These are phyloP conservation scores for Pituophis catenifer DNA, from an alignment of 2,113 vertebrate genomes.

Conservation along the genomic window DNA sequence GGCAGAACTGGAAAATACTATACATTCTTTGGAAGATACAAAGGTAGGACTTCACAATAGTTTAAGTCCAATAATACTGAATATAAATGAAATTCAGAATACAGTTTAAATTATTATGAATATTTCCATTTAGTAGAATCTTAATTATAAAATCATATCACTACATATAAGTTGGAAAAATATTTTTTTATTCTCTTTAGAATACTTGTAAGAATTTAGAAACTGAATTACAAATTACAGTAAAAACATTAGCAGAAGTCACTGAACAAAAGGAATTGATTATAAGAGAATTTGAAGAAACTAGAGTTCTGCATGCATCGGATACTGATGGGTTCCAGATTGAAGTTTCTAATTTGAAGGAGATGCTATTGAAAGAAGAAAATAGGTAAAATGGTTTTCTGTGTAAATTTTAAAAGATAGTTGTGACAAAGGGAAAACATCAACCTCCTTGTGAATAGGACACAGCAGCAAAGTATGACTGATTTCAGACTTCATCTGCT, in stretches of 20 bases:
- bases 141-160: conserved; percentile 11
- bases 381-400: conserved; percentile 70
- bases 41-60: conserved; percentile 69
- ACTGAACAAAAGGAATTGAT: conserved; percentile 75
- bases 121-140: neutral
- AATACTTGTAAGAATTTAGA: conserved; percentile 64
- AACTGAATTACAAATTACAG: conserved; percentile 68
- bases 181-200: conserved; percentile 63
- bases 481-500: neutral
- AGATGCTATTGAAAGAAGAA: conserved; percentile 71
- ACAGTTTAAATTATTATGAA: conserved; percentile 27
- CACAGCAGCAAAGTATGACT: neutral
- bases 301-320: conserved; percentile 68
- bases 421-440: neutral
- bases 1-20: conserved; percentile 73
- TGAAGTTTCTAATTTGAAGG: conserved; percentile 68
- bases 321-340: conserved; percentile 69
- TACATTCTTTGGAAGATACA: conserved; percentile 70
- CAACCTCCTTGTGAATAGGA: neutral
- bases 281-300: conserved; percentile 73
- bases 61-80: conserved; percentile 21
- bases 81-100: neutral
- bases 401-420: neutral
- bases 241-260: conserved; percentile 68
- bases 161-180: neutral